Evolutionary conservation across 2,888 invertebrate genomes (phyloP).

Genomic region (Plusia festucae): DNA sequence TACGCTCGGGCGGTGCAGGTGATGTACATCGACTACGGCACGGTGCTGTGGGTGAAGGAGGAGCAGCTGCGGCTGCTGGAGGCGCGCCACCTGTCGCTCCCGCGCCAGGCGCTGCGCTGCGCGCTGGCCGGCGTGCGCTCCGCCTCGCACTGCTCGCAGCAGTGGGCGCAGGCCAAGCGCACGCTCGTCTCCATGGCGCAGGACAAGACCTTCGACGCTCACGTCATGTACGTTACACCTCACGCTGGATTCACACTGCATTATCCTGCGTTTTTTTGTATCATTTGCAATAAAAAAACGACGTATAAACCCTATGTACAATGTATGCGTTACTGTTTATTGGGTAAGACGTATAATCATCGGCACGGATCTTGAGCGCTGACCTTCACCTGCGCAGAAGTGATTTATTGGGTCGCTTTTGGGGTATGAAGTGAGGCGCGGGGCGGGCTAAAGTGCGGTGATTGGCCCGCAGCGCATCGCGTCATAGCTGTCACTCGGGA

Average conservation of each 20-base stretch:
- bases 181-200: constrained; percentile 61
- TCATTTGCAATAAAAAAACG: too few species aligned
- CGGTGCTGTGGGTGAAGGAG: constrained; percentile 86
- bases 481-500: too few species aligned
- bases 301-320: too few species aligned
- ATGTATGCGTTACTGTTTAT: too few species aligned
- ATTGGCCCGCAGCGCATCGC: too few species aligned
- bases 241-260: background rate
- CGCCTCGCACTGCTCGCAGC: constrained; percentile 53
- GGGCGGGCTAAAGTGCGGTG: too few species aligned
- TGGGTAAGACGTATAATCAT: too few species aligned
- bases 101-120: constrained; percentile 90
- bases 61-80: constrained; percentile 88
- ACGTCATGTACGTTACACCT: constrained; percentile 70
- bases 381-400: too few species aligned
- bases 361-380: too few species aligned
- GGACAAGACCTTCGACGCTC: constrained; percentile 67
- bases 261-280: too few species aligned
- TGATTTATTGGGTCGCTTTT: too few species aligned
- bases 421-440: too few species aligned
- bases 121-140: constrained; percentile 81
- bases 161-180: constrained; percentile 70
- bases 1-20: constrained; percentile 85
- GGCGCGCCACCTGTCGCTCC: constrained; percentile 84
- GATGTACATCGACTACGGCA: constrained; percentile 92